These are phyloP conservation scores for Caenorhabditis sp. DNA, from an alignment of 2,888 invertebrate genomes.

Conservation along the genomic window DNA sequence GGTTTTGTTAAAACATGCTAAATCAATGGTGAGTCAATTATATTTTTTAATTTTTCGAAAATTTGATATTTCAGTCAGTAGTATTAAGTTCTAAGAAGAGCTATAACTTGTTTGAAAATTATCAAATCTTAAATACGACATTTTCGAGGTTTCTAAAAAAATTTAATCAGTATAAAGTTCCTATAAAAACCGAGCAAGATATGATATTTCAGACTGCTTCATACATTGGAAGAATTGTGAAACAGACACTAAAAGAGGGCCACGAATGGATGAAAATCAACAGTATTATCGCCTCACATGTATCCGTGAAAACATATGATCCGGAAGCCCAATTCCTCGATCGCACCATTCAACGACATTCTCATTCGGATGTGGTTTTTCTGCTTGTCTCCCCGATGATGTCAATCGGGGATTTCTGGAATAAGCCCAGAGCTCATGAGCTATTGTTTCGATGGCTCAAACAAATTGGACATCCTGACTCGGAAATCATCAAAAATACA, in stretches of 20 bases:
- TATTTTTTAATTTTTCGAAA: too few relatives aligned
- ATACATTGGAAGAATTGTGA: conserved; percentile 14
- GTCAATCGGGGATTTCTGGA: conserved; percentile 28
- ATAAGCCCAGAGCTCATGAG: conserved; percentile 3
- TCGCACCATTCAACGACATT: conserved; percentile 26
- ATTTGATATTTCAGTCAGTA: too few relatives aligned
- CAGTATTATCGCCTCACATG: conserved; percentile 17
- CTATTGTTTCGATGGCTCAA: conserved; percentile 41
- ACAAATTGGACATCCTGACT: conserved; percentile 40
- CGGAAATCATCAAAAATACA: conserved; percentile 24
- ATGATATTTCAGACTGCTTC: conserved; percentile 1
- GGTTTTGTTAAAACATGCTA: conserved; percentile 53
- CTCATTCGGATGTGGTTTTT: conserved; percentile 54
- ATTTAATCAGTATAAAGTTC: too few relatives aligned
- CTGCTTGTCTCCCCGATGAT: conserved; percentile 61
- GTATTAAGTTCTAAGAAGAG: too few relatives aligned
- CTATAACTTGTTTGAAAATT: too few relatives aligned
- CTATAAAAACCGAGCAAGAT: not conserved
- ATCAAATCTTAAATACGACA: too few relatives aligned
- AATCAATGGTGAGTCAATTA: conserved; percentile 48
- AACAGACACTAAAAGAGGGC: conserved; percentile 13
- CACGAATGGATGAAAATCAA: conserved; percentile 36
- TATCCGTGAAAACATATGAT: conserved; percentile 18
- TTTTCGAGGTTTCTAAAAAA: too few relatives aligned
- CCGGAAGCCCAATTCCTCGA: conserved; percentile 40